Percentiles rank a stretch among this genome's conserved stretches.
These are phyloP conservation scores for Mustela lutreola DNA, from an alignment of 2,113 vertebrate species.

Conservation along the genomic window DNA sequence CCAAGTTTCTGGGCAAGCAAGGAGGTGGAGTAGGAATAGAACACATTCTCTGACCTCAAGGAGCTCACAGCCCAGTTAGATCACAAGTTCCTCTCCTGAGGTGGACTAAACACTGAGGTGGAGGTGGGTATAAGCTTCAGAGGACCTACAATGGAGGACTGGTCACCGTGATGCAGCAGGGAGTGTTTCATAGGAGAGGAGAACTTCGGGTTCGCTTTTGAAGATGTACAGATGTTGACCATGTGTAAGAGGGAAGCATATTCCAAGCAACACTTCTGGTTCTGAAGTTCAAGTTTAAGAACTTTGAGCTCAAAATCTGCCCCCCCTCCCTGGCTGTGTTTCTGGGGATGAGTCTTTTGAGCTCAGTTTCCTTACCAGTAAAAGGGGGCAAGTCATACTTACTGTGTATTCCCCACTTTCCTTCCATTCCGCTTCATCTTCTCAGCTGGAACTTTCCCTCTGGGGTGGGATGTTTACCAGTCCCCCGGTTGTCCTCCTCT, in stretches of 20 bases:
- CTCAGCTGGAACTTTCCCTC: neutral
- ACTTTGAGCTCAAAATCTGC: neutral
- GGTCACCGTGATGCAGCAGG: neutral
- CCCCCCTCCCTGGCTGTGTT: fast-evolving
- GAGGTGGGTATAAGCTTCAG: neutral
- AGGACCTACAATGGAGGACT: fast-evolving
- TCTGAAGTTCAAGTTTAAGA: neutral
- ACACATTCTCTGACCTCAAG: neutral
- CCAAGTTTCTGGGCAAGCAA: neutral
- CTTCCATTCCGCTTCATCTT: neutral
- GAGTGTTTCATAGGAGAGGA: neutral
- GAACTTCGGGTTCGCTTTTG: neutral
- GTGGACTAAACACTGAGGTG: neutral
- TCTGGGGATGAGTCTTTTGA: neutral
- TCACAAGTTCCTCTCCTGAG: neutral
- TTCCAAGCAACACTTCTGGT: neutral
- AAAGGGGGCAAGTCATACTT: fast-evolving
- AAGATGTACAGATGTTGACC: neutral
- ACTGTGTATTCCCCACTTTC: fast-evolving
- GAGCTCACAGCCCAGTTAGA: neutral
- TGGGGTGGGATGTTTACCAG: fast-evolving
- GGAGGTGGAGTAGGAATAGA: neutral
- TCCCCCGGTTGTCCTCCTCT: neutral
- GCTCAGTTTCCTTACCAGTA: neutral
- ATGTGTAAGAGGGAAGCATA: too few species aligned